These are phyloP conservation scores for Zoanthus gigantus DNA, from an alignment of 92 coral and sea anemone species.

Conservation along the genomic window DNA sequence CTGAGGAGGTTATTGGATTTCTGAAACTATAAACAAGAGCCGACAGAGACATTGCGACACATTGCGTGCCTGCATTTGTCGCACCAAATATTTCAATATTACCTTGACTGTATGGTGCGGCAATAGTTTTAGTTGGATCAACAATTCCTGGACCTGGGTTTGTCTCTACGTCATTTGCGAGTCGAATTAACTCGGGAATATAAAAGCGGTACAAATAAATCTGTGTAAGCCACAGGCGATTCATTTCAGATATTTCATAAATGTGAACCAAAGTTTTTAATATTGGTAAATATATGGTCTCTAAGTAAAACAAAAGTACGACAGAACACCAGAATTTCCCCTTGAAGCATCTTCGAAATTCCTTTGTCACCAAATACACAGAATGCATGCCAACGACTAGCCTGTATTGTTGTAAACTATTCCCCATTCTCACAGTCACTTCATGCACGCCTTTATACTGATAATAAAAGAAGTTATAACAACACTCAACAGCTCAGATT, in stretches of 20 bases:
- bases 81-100: slow-evolving; percentile 47
- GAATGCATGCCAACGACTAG: neutral
- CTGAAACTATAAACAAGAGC: slow-evolving; percentile 39
- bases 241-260: slow-evolving; percentile 42
- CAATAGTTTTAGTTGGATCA: slow-evolving; percentile 6
- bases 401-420: too few relatives aligned
- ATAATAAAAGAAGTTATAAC: neutral
- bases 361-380: slow-evolving; percentile 36
- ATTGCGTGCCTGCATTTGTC: slow-evolving; percentile 53
- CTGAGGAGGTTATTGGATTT: slow-evolving; percentile 44
- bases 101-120: slow-evolving; percentile 50
- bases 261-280: slow-evolving; percentile 50
- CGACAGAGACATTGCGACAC: slow-evolving; percentile 63
- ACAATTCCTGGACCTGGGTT: too few relatives aligned
- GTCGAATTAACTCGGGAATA: slow-evolving; percentile 46
- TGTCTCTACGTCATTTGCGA: slow-evolving; percentile 28
- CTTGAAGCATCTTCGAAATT: neutral
- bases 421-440: slow-evolving; percentile 1
- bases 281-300: slow-evolving; percentile 54
- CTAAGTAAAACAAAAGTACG: slow-evolving; percentile 50
- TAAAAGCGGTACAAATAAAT: slow-evolving; percentile 43
- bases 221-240: slow-evolving; percentile 48
- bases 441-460: neutral
- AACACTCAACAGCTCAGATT: neutral
- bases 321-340: neutral